phyloP scores from a whole-genome alignment of 2,797 vertebrate genomes.

The Aselliscus stoliczkanus region DNA sequence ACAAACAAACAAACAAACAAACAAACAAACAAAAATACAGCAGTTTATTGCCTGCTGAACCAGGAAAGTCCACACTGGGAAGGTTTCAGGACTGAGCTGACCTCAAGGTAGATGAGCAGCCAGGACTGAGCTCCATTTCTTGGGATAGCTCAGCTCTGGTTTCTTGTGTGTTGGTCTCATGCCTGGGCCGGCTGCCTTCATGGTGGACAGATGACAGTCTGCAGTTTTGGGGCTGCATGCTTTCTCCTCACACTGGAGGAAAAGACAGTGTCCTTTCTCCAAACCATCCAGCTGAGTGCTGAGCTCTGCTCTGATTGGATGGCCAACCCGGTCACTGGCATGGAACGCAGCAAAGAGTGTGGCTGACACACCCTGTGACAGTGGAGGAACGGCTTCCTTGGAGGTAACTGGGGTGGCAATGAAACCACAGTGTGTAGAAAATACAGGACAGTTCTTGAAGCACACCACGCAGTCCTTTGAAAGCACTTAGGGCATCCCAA shows the following conservation, averaged over 20 bases:
- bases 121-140: background rate
- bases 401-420: background rate
- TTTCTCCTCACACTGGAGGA: background rate
- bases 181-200: background rate
- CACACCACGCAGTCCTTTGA: background rate
- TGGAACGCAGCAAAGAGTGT: background rate
- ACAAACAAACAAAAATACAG: too few species aligned
- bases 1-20: too few species aligned
- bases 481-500: fast-evolving
- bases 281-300: background rate
- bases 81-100: background rate
- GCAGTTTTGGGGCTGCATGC: too few species aligned
- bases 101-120: too few species aligned
- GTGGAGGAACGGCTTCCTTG: too few species aligned
- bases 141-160: background rate
- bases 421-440: fast-evolving
- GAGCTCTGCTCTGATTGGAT: background rate
- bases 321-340: background rate
- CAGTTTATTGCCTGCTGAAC: background rate
- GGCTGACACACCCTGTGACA: background rate
- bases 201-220: background rate
- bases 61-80: background rate
- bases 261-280: background rate
- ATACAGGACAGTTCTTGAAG: fast-evolving
- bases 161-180: background rate